Conservation (phyloP, 2,797 vertebrate species). For the Scyliorhinus canicula region DNA sequence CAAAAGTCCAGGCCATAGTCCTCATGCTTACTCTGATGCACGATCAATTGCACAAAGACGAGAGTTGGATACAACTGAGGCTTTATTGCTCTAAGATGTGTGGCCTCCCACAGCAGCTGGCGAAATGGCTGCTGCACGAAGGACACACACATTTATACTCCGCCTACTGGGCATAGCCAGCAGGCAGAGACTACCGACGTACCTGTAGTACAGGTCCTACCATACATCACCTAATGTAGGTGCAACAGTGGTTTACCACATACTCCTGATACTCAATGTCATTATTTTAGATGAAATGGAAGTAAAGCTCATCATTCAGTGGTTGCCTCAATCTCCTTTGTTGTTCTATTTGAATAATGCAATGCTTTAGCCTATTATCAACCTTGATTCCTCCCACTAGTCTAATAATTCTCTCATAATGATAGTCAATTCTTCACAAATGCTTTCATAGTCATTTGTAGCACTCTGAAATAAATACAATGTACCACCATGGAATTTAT, state of each 20-base stretch:
- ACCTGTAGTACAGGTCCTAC: too few relatives aligned
- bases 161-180: too few relatives aligned
- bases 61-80: too few relatives aligned
- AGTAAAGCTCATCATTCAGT: not conserved
- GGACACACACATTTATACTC: too few relatives aligned
- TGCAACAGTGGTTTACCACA: too few relatives aligned
- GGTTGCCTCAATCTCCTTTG: not conserved
- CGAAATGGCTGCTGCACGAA: too few relatives aligned
- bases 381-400: not conserved
- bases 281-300: not conserved
- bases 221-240: too few relatives aligned
- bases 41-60: too few relatives aligned
- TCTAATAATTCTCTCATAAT: not conserved
- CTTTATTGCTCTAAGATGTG: too few relatives aligned
- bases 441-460: not conserved
- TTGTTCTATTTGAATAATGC: not conserved
- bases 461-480: not conserved
- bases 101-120: too few relatives aligned
- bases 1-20: too few relatives aligned
- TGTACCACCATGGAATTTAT: not conserved
- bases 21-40: not conserved
- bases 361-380: not conserved
- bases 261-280: not conserved
- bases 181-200: too few relatives aligned
- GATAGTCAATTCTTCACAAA: not conserved